Evolutionary conservation across 2,113 vertebrate species (phyloP), one percentile per base, ranked within the genome.

Genomic region (Phodopus roborovskii): DNA sequence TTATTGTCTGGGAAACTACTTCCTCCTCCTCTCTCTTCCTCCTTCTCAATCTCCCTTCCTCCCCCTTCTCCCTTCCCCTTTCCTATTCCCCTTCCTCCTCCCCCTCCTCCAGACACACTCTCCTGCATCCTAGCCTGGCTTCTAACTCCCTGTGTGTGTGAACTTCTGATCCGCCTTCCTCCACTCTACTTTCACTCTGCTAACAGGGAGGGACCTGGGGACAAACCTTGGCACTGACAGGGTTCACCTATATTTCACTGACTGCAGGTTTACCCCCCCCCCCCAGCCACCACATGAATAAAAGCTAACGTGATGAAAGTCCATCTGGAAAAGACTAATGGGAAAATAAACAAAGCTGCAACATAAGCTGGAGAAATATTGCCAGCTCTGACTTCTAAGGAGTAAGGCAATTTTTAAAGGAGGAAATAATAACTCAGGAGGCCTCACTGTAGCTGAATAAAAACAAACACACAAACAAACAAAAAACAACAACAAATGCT

Each of bases 311-410:
- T 39, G 77, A 90, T 90, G 12, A 56, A 94, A 94, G 68, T 42
- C 26, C 33, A 83, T 92, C 36, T 79, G 92, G 78, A 94, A 95
- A 94, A 86, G 91, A 73, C 26, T 48, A 56, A 26, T 8, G 42
- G 91, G 42, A 92, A 96, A 95, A 96, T 22, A 73, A 91, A 95
- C 60, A 77, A 95, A 91, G 93, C 39, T 19, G 74, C 70, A 33
- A 89, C 39, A 56, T 86, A 96, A 84, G 58, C 92, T 71, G 60
- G 42, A 90, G 91, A 96, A 88, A 83, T 88, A 94, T 85, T 36
- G n/a, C 77, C 45, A 85, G n/a, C 73, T 73, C 60, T 42, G 79
- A 58, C 19, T 90, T 91, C 88, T 91, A 88, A 94, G 5, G 56
- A 96, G n/a, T 62, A 84, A 58, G 75, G 78, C 42, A 62, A 96